A percentile compares a stretch with the other conserved stretches of the same genome.
Evolutionary conservation across 2,113 vertebrate genomes (phyloP).

Genomic region (Bombycilla garrulus): DNA sequence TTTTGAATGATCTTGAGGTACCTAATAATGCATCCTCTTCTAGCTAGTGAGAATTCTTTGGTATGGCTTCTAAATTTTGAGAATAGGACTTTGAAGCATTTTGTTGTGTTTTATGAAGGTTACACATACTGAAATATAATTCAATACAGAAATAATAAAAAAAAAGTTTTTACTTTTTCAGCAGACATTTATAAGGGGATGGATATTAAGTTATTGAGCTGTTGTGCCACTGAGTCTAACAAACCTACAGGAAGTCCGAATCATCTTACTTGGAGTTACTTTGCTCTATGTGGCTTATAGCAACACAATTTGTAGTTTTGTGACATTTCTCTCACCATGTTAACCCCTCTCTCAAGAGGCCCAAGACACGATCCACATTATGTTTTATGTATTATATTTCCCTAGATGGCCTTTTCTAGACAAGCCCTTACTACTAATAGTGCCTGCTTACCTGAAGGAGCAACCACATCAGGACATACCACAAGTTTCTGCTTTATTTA

Average conservation of each 20-base stretch:
- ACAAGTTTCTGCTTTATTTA: background rate
- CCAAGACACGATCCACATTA: background rate
- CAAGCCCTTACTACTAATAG: background rate
- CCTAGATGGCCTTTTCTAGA: background rate
- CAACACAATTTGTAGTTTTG: background rate
- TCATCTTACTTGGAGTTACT: background rate
- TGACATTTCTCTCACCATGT: background rate
- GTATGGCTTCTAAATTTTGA: background rate
- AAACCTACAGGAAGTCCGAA: background rate
- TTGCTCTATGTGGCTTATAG: background rate
- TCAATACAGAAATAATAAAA: background rate
- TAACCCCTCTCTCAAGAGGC: background rate
- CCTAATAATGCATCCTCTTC: background rate
- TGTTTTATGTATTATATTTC: background rate
- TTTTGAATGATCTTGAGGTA: background rate
- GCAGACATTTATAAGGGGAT: background rate
- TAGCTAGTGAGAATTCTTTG: background rate
- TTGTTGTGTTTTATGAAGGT: background rate
- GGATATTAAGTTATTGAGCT: background rate
- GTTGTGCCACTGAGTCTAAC: background rate
- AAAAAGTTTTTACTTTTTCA: background rate
- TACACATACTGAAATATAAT: background rate
- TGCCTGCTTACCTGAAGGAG: background rate
- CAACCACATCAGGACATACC: background rate
- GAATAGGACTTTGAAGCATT: background rate